Evolutionary conservation across 2,888 invertebrate species (phyloP).

Genomic region (Lasius platythorax): DNA sequence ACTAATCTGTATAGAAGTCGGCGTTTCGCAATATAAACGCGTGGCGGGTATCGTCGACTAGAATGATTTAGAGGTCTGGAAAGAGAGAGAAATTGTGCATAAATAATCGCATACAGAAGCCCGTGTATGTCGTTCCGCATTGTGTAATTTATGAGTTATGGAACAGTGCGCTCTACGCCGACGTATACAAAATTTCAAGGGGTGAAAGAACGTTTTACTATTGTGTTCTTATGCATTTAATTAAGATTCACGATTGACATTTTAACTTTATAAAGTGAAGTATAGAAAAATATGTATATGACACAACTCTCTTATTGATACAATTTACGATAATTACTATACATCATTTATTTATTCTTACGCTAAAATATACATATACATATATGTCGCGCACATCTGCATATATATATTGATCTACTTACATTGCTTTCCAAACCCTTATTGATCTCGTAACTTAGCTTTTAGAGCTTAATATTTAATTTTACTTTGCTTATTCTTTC

Average conservation of each 20-base stretch:
- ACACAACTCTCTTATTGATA: background rate
- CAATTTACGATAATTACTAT: background rate
- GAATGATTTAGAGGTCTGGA: conserved; percentile 51
- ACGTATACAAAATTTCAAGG: conserved; percentile 8
- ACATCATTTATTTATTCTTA: background rate
- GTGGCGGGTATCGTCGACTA: conserved; percentile 26
- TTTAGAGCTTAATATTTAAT: background rate
- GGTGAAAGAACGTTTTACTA: background rate
- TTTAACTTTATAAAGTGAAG: background rate
- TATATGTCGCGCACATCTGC: background rate
- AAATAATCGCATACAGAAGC: conserved; percentile 41
- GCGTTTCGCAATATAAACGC: conserved; percentile 20
- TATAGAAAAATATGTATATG: background rate
- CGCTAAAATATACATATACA: background rate
- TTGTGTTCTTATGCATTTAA: background rate
- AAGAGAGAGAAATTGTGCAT: conserved; percentile 33
- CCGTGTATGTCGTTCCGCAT: conserved; percentile 32
- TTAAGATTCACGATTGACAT: background rate
- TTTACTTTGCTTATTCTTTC: background rate
- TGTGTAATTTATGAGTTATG: conserved; percentile 46
- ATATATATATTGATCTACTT: background rate
- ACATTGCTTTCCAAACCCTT: background rate
- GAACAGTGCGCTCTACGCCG: conserved; percentile 31
- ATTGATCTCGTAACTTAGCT: background rate
- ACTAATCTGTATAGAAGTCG: background rate